Evolutionary conservation across 2,797 vertebrate genomes (phyloP).

Genomic region (Pyrocephalus nanus): DNA sequence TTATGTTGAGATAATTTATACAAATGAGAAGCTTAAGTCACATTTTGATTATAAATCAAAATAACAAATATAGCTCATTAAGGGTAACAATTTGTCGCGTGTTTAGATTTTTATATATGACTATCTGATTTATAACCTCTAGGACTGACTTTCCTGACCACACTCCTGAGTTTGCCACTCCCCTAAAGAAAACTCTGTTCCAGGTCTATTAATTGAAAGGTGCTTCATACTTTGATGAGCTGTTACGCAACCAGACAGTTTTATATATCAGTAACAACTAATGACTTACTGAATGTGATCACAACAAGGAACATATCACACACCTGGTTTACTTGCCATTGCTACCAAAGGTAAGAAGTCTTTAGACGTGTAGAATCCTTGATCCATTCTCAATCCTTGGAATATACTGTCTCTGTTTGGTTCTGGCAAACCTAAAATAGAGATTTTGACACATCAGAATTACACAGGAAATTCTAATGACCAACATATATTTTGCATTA

Average conservation of each 20-base stretch:
- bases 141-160: background rate
- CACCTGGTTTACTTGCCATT: slow-evolving; percentile 92
- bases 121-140: background rate
- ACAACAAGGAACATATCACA: background rate
- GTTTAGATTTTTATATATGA: background rate
- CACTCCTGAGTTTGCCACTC: background rate
- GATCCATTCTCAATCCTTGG: slow-evolving; percentile 80
- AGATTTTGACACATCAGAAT: background rate
- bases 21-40: background rate
- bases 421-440: slow-evolving; percentile 87
- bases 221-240: background rate
- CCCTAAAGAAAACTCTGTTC: background rate
- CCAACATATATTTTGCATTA: background rate
- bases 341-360: slow-evolving; percentile 92
- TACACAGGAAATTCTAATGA: background rate
- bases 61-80: background rate
- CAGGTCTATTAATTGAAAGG: background rate
- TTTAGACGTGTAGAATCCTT: slow-evolving; percentile 96
- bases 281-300: background rate
- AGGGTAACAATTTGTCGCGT: background rate
- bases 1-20: background rate
- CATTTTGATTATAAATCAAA: background rate
- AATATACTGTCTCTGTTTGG: slow-evolving; percentile 88
- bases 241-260: background rate
- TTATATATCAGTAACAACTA: background rate